A percentile compares a stretch with the other conserved stretches of the same genome.
phyloP scores from a whole-genome alignment of 2,797 vertebrate genomes.

The Microtus obscurus region DNA sequence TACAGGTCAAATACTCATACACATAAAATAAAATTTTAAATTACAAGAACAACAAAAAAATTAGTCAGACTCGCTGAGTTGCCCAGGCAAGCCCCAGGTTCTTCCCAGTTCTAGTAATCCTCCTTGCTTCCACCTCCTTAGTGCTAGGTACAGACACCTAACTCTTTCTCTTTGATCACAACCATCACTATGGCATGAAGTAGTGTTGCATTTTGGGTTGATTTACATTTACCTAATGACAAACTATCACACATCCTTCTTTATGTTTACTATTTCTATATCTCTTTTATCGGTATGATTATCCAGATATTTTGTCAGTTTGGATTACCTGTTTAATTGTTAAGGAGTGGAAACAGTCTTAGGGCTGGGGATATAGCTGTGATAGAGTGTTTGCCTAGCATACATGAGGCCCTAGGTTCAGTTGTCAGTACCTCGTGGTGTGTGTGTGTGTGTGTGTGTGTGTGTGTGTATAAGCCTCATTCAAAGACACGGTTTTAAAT shows the following conservation, averaged over 20 bases:
- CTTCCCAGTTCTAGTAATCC: background rate
- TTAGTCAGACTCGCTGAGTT: background rate
- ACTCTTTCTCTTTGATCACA: background rate
- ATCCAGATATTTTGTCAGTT: background rate
- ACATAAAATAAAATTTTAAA: background rate
- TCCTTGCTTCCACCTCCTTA: background rate
- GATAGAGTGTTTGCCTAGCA: background rate
- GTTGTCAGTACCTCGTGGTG: background rate
- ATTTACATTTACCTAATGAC: background rate
- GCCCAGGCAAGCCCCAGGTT: background rate
- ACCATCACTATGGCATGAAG: no score
- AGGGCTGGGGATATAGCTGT: background rate
- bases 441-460: background rate
- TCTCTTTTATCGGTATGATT: conserved; percentile 13
- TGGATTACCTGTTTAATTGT: background rate
- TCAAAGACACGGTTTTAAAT: background rate
- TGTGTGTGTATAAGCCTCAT: background rate
- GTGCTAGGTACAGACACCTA: background rate
- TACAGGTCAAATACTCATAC: no score
- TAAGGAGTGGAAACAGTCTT: background rate
- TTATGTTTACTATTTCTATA: background rate
- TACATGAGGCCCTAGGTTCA: background rate
- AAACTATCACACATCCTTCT: background rate
- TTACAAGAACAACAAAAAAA: background rate
- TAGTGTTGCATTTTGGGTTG: background rate